Conservation (phyloP, 2,888 invertebrate species). For the Parnassius mnemosyne region DNA sequence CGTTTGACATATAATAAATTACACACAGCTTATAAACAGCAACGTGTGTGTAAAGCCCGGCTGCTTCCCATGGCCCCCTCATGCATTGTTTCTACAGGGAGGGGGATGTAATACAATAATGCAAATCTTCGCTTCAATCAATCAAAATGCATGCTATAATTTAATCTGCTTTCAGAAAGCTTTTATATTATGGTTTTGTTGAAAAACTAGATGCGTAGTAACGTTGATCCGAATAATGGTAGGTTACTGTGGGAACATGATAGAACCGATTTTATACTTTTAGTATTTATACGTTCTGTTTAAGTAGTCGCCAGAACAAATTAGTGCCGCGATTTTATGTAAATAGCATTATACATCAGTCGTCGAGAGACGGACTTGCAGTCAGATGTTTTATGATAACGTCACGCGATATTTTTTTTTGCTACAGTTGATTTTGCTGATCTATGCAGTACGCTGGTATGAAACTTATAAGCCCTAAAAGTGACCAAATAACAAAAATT, state of each 20-base stretch:
- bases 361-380: too few species aligned
- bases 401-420: too few species aligned
- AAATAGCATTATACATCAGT: too few species aligned
- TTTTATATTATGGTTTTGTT: slow-evolving; percentile 7
- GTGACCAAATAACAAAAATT: too few species aligned
- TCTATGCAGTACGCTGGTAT: too few species aligned
- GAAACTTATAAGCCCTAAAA: too few species aligned
- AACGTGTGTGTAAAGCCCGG: slow-evolving; percentile 8
- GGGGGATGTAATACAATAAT: slow-evolving; percentile 21
- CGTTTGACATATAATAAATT: slow-evolving; percentile 3
- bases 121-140: slow-evolving; percentile 23
- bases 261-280: too few species aligned
- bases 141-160: slow-evolving; percentile 21
- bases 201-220: neutral
- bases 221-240: neutral
- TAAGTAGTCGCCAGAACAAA: too few species aligned
- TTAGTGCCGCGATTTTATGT: too few species aligned
- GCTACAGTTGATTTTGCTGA: too few species aligned
- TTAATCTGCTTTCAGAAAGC: slow-evolving; percentile 10
- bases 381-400: too few species aligned
- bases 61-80: slow-evolving; percentile 21
- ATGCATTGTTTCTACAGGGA: slow-evolving; percentile 17
- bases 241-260: neutral
- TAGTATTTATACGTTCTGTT: too few species aligned
- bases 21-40: slow-evolving; percentile 15